Conservation (phyloP, 1,140 invertebrate genomes). For the Scaptomyza hsui region DNA sequence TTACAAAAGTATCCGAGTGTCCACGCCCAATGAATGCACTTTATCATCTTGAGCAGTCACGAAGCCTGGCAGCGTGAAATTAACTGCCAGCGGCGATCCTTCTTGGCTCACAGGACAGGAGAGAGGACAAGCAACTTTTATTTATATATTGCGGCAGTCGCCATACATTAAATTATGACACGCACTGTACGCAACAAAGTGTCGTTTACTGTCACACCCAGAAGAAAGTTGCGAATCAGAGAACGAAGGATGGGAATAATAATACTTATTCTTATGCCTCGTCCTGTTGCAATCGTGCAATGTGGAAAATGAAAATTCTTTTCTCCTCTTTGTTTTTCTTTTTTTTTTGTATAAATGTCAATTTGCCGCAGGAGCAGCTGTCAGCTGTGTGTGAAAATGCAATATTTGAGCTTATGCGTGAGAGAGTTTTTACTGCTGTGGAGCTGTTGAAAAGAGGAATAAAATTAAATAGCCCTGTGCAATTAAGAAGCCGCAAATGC, state of each 20-base stretch:
- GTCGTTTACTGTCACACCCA: conserved; percentile 71
- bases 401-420: conserved; percentile 69
- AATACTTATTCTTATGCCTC: neutral
- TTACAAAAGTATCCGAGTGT: conserved; percentile 24
- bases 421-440: conserved; percentile 30
- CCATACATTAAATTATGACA: conserved; percentile 76
- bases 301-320: conserved; percentile 6
- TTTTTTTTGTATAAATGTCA: conserved; percentile 60
- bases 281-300: conserved; percentile 3
- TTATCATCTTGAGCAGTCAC: conserved; percentile 73
- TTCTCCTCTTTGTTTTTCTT: neutral
- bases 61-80: conserved; percentile 77
- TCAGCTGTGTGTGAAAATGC: conserved; percentile 55
- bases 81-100: conserved; percentile 69
- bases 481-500: conserved; percentile 65
- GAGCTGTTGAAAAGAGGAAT: conserved; percentile 32
- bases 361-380: conserved; percentile 66
- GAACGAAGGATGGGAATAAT: neutral
- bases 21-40: conserved; percentile 50
- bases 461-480: conserved; percentile 61
- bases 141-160: conserved; percentile 60
- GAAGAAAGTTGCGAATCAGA: conserved; percentile 13
- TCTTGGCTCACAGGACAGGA: conserved; percentile 12
- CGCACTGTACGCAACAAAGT: conserved; percentile 46
- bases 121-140: conserved; percentile 56